These are phyloP conservation scores for Drosophila dunni DNA, from an alignment of 1,140 invertebrate species.

Conservation along the genomic window DNA sequence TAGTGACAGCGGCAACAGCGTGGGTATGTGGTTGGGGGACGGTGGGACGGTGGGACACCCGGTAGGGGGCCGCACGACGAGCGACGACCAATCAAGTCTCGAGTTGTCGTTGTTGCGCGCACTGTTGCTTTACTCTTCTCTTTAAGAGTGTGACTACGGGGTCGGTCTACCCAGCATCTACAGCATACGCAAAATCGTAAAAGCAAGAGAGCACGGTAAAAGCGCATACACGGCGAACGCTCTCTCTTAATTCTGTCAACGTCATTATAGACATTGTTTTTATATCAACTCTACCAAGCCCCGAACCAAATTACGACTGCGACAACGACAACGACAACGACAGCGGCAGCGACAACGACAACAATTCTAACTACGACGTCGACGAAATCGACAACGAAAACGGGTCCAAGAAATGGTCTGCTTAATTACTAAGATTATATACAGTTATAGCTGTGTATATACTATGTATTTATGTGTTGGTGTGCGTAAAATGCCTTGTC, in stretches of 20 bases:
- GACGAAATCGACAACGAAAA: too few species aligned
- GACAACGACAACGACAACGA: neutral
- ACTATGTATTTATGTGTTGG: constrained; percentile 11
- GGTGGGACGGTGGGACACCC: constrained; percentile 16
- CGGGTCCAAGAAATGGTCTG: neutral
- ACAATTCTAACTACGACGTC: too few species aligned
- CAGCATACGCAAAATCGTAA: constrained; percentile 8
- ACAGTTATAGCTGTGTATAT: neutral
- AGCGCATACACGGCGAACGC: neutral
- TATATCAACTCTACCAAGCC: neutral
- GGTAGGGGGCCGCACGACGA: constrained; percentile 44
- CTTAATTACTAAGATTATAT: constrained; percentile 49
- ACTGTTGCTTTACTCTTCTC: constrained; percentile 69
- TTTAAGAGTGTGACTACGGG: constrained; percentile 10
- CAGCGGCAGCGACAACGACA: too few species aligned
- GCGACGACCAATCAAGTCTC: constrained; percentile 71
- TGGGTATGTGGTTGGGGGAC: constrained; percentile 11
- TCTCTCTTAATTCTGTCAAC: constrained; percentile 32
- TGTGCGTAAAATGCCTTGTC: constrained; percentile 40
- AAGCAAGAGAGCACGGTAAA: neutral
- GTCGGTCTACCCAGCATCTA: constrained; percentile 2
- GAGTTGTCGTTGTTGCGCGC: constrained; percentile 51
- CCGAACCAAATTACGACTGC: neutral
- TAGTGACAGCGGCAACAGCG: constrained; percentile 35
- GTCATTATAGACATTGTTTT: constrained; percentile 25